Percentiles rank a stretch among this genome's conserved stretches.
Conservation (phyloP, 2,797 vertebrate species). For the Euthynnus affinis region DNA sequence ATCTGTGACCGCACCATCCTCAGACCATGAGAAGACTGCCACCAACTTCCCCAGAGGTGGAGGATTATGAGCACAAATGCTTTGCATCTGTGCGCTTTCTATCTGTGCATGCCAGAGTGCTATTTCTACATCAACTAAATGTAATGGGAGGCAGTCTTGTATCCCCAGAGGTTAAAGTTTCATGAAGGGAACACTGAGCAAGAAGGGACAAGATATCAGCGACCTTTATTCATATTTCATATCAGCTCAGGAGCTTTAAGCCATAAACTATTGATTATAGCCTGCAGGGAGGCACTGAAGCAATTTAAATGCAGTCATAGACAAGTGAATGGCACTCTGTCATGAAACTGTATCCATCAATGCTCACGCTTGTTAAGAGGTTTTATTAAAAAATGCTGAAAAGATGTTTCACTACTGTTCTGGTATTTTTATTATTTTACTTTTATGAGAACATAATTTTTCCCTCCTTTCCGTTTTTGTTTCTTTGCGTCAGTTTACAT, state of each 20-base stretch:
- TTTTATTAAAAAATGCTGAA: conserved; percentile 79
- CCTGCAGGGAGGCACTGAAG: conserved; percentile 24
- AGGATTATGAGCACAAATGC: conserved; percentile 67
- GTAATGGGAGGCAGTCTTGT: conserved; percentile 37
- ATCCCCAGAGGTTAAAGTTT: conserved; percentile 44
- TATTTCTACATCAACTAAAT: conserved; percentile 48
- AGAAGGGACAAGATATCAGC: conserved; percentile 28
- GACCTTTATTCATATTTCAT: conserved; percentile 38
- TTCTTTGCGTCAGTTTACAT: conserved; percentile 75
- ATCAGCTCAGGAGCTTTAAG: conserved; percentile 39
- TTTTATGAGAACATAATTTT: conserved; percentile 78
- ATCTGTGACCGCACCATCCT: conserved; percentile 73
- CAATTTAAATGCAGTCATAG: conserved; percentile 65
- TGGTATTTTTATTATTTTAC: conserved; percentile 85
- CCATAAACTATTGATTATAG: conserved; percentile 46
- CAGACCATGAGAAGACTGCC: conserved; percentile 70
- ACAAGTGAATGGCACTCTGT: conserved; percentile 64
- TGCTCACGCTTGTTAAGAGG: conserved; percentile 63
- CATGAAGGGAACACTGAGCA: conserved; percentile 1
- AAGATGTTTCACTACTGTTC: conserved; percentile 83
- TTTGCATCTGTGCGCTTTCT: conserved; percentile 67
- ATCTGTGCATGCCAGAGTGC: conserved; percentile 50
- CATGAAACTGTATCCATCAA: conserved; percentile 77
- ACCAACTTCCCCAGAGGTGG: conserved; percentile 68
- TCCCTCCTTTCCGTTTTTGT: conserved; percentile 52